phyloP scores from a whole-genome alignment of 2,797 vertebrate species.

The Lindbergichthys nudifrons region DNA sequence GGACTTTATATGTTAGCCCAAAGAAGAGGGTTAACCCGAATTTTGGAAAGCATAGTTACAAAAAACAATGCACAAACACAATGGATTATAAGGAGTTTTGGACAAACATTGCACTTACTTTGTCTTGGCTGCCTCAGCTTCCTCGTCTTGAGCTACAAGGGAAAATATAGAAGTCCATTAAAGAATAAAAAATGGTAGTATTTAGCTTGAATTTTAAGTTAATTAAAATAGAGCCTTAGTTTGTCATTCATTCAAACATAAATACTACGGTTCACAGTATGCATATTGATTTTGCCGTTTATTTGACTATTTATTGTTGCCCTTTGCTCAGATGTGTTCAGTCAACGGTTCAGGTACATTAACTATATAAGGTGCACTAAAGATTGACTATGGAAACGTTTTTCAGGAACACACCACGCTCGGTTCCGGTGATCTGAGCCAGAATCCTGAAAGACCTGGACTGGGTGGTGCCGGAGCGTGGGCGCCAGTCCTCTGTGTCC shows the following conservation, averaged over 20 bases:
- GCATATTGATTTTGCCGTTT: neutral
- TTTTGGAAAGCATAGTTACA: neutral
- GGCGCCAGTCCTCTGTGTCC: slow-evolving; percentile 97
- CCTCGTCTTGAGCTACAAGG: slow-evolving; percentile 60
- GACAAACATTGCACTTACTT: slow-evolving; percentile 71
- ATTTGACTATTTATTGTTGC: neutral
- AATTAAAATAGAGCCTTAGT: neutral
- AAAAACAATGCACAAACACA: slow-evolving; percentile 10
- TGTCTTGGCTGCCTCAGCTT: slow-evolving; percentile 64
- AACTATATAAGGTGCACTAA: neutral
- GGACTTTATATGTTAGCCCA: slow-evolving; percentile 3
- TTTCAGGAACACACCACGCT: slow-evolving; percentile 79
- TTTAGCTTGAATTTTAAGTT: neutral
- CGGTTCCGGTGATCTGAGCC: slow-evolving; percentile 97
- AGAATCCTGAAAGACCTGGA: slow-evolving; percentile 98
- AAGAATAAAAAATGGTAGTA: neutral
- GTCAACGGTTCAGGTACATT: neutral
- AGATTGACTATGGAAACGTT: neutral
- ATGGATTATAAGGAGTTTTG: neutral
- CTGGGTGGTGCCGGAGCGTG: slow-evolving; percentile 93
- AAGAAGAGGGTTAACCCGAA: slow-evolving; percentile 5
- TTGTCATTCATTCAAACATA: neutral
- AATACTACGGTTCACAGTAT: neutral
- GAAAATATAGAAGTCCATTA: neutral
- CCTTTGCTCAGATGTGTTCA: neutral